Base-by-base conservation (phyloP, 2,797 vertebrate genomes). In the Mionectes olivaceus region DNA sequence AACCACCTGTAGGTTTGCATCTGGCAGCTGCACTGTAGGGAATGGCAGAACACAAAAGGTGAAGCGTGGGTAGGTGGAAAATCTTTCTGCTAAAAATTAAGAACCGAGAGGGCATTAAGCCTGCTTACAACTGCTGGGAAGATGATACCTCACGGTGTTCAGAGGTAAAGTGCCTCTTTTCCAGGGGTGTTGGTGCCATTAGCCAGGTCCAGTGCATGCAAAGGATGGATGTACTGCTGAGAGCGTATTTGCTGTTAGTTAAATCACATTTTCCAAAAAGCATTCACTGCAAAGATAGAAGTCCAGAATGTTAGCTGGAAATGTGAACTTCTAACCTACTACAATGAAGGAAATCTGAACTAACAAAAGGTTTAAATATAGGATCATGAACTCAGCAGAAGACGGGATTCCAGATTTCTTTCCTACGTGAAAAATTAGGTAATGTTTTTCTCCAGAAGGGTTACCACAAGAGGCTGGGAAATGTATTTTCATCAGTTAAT, bases 61-160 rank as follows among this genome's bases (percentile, higher is more conserved):
- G 65, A 87, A 77, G 44, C 5, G 2, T 74, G 39, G 21, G 49
- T 27, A 73, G 44, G 52, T n/a, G 52, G 64, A 75, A 93, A 91
- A 87, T 53, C n/a, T 76, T 9, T 24, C 55, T 76, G 35, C 79
- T 85, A 73, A 75, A 95, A 88, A 83, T 77, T 87, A 70, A 83
- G 71, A 83, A 23, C 4, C 2, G 32, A 56, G 10, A 49, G 59
- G 35, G 37, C 47, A 33, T 85, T 80, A 90, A 90, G 24, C 22
- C 50, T 65, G 19, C 46, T 94, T 81, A 63, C 68, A 89, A 41
- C 41, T 59, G 14, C 64, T 70, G 49, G 68, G 76, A 87, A 57
- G 25, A 83, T 60, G 52, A 85, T 33, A 18, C 27, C 11, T 89
- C 6, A 19, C 57, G 68, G 56, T 68, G 30, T 77, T 82, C 49